Percentiles rank a stretch among this genome's conserved stretches.
These are phyloP conservation scores for Panthera leo DNA, from an alignment of 2,113 vertebrate genomes.

Conservation along the genomic window DNA sequence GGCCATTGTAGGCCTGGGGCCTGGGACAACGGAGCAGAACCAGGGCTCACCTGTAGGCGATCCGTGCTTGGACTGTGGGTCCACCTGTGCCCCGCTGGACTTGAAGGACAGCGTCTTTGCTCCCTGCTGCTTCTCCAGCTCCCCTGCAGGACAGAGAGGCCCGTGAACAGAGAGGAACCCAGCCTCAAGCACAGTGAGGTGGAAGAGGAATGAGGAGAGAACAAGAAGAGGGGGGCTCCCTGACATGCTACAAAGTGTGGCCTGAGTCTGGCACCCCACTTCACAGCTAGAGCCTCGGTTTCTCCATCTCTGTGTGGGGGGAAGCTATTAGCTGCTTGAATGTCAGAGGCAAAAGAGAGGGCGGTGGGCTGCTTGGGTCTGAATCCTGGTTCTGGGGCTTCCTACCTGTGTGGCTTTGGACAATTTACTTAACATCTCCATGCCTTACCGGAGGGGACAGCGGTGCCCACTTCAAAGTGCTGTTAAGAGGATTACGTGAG, in stretches of 20 bases:
- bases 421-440: neutral
- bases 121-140: slow-evolving; percentile 96
- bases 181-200: neutral
- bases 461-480: neutral
- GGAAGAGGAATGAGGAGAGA: neutral
- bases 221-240: neutral
- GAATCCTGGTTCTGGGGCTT: neutral
- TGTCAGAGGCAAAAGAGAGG: neutral
- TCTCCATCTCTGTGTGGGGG: neutral
- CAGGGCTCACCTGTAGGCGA: slow-evolving; percentile 91
- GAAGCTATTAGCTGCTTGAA: neutral
- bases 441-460: neutral
- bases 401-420: neutral
- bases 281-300: fast-evolving
- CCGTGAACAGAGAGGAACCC: slow-evolving; percentile 3
- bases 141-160: slow-evolving; percentile 85
- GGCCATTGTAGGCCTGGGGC: neutral
- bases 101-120: slow-evolving; percentile 90
- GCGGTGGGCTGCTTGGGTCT: neutral
- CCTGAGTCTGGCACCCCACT: neutral
- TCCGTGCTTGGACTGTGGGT: slow-evolving; percentile 90
- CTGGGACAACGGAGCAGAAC: neutral
- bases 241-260: fast-evolving
- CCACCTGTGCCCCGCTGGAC: slow-evolving; percentile 91
- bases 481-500: neutral